phyloP scores from a whole-genome alignment of 2,888 invertebrate genomes.

The Temnothorax ravouxi region DNA sequence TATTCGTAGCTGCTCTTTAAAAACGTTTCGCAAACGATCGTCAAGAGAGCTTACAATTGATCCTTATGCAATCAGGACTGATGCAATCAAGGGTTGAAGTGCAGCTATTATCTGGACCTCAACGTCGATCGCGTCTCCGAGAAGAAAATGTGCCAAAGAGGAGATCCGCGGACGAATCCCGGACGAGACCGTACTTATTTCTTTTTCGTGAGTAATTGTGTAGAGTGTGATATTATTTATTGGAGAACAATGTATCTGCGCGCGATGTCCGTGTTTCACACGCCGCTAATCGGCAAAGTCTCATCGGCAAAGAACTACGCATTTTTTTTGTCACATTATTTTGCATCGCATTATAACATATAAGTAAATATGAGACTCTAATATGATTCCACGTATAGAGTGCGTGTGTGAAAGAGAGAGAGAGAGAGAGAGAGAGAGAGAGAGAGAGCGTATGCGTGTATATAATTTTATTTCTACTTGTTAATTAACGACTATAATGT shows the following conservation, averaged over 20 bases:
- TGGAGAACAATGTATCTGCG: slow-evolving; percentile 19
- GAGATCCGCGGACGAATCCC: slow-evolving; percentile 13
- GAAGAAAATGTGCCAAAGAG: slow-evolving; percentile 39
- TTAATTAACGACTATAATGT: slow-evolving; percentile 25
- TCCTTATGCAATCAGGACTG: background rate
- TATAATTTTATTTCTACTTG: slow-evolving; percentile 7
- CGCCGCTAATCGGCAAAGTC: background rate
- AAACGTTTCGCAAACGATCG: background rate
- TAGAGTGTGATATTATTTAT: slow-evolving; percentile 51
- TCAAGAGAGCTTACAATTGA: background rate
- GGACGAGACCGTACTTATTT: slow-evolving; percentile 37
- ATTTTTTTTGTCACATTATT: background rate
- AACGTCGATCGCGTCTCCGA: background rate
- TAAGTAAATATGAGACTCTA: background rate
- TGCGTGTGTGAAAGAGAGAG: background rate
- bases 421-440: background rate
- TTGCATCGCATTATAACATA: background rate
- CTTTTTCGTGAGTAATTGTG: slow-evolving; percentile 45
- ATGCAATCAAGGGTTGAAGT: background rate
- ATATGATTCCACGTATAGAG: background rate
- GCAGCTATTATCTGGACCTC: background rate
- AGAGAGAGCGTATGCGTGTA: slow-evolving; percentile 5
- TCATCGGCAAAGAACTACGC: slow-evolving; percentile 1
- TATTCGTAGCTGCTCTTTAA: background rate
- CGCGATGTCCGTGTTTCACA: background rate